Percentiles rank a stretch among this genome's conserved stretches.
phyloP scores from a whole-genome alignment of 2,888 invertebrate genomes.

The Colostygia pectinataria region DNA sequence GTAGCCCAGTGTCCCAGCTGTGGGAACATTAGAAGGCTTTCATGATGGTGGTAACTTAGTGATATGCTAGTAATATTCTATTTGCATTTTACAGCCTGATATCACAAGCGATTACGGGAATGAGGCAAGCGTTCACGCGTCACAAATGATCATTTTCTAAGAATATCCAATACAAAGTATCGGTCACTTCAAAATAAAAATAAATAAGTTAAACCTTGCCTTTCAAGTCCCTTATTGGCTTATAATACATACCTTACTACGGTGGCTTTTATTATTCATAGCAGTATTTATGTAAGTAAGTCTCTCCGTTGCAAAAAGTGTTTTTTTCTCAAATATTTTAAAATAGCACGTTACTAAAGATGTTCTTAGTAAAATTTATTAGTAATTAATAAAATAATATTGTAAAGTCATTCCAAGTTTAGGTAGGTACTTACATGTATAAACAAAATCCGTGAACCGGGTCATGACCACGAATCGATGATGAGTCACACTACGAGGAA shows the following conservation, averaged over 20 bases:
- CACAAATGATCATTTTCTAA: slow-evolving; percentile 33
- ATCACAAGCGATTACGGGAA: slow-evolving; percentile 36
- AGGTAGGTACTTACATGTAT: too few species aligned
- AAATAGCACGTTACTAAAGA: slow-evolving; percentile 17
- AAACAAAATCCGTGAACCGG: slow-evolving; percentile 65
- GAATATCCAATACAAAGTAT: slow-evolving; percentile 19
- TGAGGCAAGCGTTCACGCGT: slow-evolving; percentile 29
- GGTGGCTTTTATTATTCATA: slow-evolving; percentile 5
- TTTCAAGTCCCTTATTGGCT: slow-evolving; percentile 9
- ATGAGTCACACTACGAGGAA: slow-evolving; percentile 76
- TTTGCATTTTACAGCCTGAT: slow-evolving; percentile 51
- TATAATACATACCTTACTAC: neutral
- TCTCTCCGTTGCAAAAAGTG: slow-evolving; percentile 23
- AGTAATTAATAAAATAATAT: slow-evolving; percentile 15
- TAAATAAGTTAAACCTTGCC: slow-evolving; percentile 6
- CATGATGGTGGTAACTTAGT: too few species aligned
- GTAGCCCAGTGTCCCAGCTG: too few species aligned
- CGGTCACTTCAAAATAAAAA: slow-evolving; percentile 4
- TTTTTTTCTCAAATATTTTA: slow-evolving; percentile 27
- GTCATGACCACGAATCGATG: slow-evolving; percentile 63
- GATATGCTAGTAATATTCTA: too few species aligned
- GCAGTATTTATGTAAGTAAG: too few species aligned
- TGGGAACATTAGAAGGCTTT: too few species aligned
- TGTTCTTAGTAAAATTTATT: slow-evolving; percentile 27
- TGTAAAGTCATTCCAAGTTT: slow-evolving; percentile 32